Conservation (phyloP, 2,888 invertebrate species). For the Euclidia mi region DNA sequence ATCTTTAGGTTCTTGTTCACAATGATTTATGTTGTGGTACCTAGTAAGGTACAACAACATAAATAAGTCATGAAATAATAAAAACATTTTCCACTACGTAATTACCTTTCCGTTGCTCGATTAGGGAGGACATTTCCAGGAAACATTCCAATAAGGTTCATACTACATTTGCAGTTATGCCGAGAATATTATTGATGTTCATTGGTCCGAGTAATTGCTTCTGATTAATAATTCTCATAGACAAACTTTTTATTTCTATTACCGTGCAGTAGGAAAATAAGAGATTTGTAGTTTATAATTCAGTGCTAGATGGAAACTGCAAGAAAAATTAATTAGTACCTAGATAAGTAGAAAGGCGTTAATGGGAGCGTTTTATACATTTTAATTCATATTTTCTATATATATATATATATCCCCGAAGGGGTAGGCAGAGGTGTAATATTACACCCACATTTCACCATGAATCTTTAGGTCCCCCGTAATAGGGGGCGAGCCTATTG, state of each 20-base stretch:
- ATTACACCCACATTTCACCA: too few species aligned
- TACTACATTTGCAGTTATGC: not conserved
- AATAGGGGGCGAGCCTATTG: too few species aligned
- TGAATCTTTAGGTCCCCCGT: too few species aligned
- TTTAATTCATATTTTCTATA: too few species aligned
- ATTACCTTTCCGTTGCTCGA: not conserved
- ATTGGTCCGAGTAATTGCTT: not conserved
- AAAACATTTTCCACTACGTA: too few species aligned
- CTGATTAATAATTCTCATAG: not conserved
- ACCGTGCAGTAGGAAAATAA: not conserved
- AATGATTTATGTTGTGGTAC: too few species aligned
- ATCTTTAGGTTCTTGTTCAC: too few species aligned
- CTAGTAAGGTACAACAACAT: too few species aligned
- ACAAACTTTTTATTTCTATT: not conserved
- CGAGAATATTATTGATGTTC: not conserved
- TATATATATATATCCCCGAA: too few species aligned
- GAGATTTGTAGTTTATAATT: not conserved
- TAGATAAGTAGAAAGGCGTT: not conserved
- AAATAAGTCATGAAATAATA: too few species aligned
- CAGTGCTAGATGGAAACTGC: not conserved
- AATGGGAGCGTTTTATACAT: not conserved
- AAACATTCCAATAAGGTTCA: not conserved
- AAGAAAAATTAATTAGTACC: not conserved
- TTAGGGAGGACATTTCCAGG: not conserved
- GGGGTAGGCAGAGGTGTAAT: too few species aligned